phyloP scores from a whole-genome alignment of 2,888 invertebrate species.

The Druceiella hillmani region DNA sequence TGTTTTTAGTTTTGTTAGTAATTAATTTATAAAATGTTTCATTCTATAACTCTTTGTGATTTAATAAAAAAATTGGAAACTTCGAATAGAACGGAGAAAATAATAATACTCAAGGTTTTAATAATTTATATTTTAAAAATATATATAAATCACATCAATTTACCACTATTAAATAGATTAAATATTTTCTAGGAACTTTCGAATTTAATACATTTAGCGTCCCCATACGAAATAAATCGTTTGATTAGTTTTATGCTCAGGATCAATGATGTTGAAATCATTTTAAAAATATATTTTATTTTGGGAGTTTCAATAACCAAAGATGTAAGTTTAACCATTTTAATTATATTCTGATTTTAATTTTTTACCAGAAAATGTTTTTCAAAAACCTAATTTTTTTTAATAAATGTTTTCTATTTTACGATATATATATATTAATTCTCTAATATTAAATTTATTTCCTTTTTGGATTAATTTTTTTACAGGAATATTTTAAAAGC shows the following conservation, averaged over 20 bases:
- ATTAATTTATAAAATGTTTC: no score
- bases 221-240: conserved; percentile 27
- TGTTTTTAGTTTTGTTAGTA: no score
- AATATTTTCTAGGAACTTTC: conserved; percentile 26
- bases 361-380: no score
- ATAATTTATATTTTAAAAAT: no score
- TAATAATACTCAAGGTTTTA: no score
- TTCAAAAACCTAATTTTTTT: no score
- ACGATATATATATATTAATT: conserved; percentile 1
- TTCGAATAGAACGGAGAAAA: no score
- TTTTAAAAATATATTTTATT: conserved; percentile 33
- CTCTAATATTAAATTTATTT: no score
- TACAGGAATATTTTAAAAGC: conserved; percentile 29
- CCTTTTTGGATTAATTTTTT: conserved; percentile 20
- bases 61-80: no score
- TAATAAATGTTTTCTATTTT: conserved; percentile 1
- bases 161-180: no score
- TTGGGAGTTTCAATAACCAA: conserved; percentile 32
- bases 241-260: conserved; percentile 31
- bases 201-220: conserved; percentile 19
- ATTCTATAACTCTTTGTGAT: no score
- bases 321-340: conserved; percentile 30
- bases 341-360: conserved; percentile 1
- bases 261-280: conserved; percentile 29
- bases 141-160: no score